phyloP scores from a whole-genome alignment of 1,140 invertebrate species.

The Drosophila lowei region DNA sequence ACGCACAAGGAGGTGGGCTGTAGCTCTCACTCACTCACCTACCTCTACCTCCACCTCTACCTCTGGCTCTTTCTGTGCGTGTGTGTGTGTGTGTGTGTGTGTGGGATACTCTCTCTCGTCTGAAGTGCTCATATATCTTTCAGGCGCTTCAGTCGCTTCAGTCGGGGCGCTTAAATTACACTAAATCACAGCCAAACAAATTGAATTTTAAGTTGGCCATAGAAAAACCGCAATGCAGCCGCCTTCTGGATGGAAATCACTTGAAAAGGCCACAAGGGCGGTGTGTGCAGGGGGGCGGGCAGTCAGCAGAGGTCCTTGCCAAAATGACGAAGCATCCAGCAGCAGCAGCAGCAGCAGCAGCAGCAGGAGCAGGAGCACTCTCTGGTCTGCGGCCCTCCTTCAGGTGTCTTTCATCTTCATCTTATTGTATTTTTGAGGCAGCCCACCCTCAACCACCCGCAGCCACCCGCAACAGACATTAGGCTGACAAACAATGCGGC shows the following conservation, averaged over 20 bases:
- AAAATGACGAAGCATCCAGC: slow-evolving; percentile 69
- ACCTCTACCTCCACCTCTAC: not conserved
- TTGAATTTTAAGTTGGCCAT: slow-evolving; percentile 79
- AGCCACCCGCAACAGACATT: slow-evolving; percentile 60
- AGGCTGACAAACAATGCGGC: slow-evolving; percentile 78
- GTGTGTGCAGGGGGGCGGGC: not conserved
- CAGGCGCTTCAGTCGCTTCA: slow-evolving; percentile 16
- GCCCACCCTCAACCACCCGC: slow-evolving; percentile 9
- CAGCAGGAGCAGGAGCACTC: not conserved
- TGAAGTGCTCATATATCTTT: slow-evolving; percentile 73
- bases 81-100: slow-evolving; percentile 1
- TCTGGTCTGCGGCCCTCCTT: slow-evolving; percentile 8
- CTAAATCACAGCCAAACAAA: slow-evolving; percentile 79
- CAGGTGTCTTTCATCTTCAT: slow-evolving; percentile 79
- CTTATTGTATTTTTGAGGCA: slow-evolving; percentile 72
- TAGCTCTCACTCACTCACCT: not conserved
- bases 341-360: no score
- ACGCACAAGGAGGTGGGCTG: slow-evolving; percentile 43
- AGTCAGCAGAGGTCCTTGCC: slow-evolving; percentile 56
- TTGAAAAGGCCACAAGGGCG: slow-evolving; percentile 47
- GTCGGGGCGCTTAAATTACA: slow-evolving; percentile 72
- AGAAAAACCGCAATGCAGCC: slow-evolving; percentile 71
- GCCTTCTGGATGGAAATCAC: slow-evolving; percentile 68
- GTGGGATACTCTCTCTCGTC: not conserved
- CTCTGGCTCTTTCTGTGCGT: not conserved